A percentile compares a stretch with the other conserved stretches of the same genome.
phyloP scores from a whole-genome alignment of 2,888 invertebrate species.

The Agrotis puta region DNA sequence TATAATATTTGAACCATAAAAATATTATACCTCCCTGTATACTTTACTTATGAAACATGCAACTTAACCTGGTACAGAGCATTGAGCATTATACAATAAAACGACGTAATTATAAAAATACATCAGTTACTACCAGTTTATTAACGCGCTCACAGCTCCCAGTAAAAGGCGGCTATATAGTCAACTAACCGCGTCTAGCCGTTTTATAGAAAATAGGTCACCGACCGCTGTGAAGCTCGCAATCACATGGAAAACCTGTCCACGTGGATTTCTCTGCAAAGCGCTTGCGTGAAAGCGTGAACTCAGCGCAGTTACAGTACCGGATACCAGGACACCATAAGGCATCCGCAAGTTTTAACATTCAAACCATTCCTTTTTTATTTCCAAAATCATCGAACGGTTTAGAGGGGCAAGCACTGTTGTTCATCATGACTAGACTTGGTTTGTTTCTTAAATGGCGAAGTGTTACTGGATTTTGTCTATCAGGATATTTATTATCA shows the following conservation, averaged over 20 bases:
- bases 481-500: too few species aligned
- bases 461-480: too few species aligned
- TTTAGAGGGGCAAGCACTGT: too few species aligned
- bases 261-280: constrained; percentile 15
- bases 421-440: too few species aligned
- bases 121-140: not conserved
- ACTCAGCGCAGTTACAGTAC: not conserved
- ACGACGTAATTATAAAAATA: too few species aligned
- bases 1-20: too few species aligned
- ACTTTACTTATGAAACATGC: not conserved
- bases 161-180: not conserved
- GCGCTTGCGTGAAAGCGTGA: constrained; percentile 14
- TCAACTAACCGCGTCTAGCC: constrained; percentile 6
- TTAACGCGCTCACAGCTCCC: not conserved
- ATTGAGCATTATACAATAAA: not conserved
- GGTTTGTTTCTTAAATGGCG: too few species aligned
- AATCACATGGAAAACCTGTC: not conserved
- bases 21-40: not conserved
- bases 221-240: not conserved
- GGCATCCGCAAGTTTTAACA: not conserved
- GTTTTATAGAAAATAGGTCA: constrained; percentile 19
- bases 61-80: not conserved
- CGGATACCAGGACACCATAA: constrained; percentile 5
- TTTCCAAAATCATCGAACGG: too few species aligned
- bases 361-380: not conserved